Conservation (phyloP, 2,113 vertebrate genomes). For the Thomomys bottae region DNA sequence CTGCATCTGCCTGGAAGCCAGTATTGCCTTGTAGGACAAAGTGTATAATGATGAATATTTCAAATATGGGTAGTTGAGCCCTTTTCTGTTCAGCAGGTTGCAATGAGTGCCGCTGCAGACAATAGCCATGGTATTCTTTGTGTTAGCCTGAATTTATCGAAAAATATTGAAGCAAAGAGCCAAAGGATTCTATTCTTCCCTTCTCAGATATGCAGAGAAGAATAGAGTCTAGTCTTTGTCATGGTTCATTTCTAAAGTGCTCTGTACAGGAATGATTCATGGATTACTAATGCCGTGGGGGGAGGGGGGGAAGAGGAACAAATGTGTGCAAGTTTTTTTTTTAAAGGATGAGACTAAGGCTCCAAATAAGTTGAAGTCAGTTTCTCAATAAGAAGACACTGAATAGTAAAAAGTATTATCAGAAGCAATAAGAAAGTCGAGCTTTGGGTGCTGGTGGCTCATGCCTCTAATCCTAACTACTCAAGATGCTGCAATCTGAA, state of each 20-base stretch:
- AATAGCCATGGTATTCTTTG: constrained; percentile 25
- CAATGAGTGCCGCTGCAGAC: constrained; percentile 34
- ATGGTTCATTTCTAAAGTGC: constrained; percentile 23
- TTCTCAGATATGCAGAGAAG: not conserved
- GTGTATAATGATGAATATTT: constrained; percentile 20
- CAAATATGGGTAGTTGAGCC: not conserved
- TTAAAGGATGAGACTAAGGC: too few species aligned
- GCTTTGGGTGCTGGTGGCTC: not conserved
- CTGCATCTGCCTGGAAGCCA: not conserved
- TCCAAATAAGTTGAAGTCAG: not conserved
- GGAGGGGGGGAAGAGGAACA: not conserved
- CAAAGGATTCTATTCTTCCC: not conserved
- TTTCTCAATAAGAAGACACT: constrained; percentile 18
- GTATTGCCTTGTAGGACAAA: not conserved
- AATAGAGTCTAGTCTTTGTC: constrained; percentile 20
- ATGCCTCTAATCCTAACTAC: too few species aligned
- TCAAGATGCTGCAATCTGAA: too few species aligned
- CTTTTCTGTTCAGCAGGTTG: constrained; percentile 30
- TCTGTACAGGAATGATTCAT: not conserved
- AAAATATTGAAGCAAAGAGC: constrained; percentile 24
- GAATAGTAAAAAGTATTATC: not conserved
- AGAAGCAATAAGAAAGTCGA: not conserved
- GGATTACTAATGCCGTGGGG: not conserved
- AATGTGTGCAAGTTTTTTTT: not conserved
- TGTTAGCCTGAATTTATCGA: constrained; percentile 19